Evolutionary conservation across 2,888 invertebrate species (phyloP).

Genomic region (Luperina testacea): DNA sequence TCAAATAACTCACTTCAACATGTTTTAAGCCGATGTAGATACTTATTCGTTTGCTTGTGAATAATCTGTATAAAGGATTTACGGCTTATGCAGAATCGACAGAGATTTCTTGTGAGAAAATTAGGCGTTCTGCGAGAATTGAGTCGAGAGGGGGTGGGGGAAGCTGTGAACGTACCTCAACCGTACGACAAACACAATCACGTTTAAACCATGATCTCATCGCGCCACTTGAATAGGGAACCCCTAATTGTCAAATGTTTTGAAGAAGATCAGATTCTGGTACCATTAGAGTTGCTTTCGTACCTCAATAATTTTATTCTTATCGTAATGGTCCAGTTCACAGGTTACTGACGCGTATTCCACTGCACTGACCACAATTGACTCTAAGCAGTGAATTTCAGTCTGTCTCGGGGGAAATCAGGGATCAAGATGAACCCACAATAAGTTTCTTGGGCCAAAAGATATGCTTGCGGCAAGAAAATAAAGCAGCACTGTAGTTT

Average conservation of each 20-base stretch:
- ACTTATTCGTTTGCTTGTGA: slow-evolving; percentile 62
- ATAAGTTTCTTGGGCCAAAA: slow-evolving; percentile 69
- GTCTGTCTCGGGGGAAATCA: slow-evolving; percentile 73
- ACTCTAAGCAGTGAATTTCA: slow-evolving; percentile 71
- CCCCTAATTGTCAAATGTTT: slow-evolving; percentile 65
- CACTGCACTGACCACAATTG: slow-evolving; percentile 73
- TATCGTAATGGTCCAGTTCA: slow-evolving; percentile 22
- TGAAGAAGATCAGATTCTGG: slow-evolving; percentile 41
- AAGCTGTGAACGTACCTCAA: slow-evolving; percentile 61
- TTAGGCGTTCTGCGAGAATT: slow-evolving; percentile 54
- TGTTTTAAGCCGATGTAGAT: slow-evolving; percentile 48
- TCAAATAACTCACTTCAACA: slow-evolving; percentile 28
- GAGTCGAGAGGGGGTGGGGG: slow-evolving; percentile 46
- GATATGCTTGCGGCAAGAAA: slow-evolving; percentile 66
- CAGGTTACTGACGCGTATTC: slow-evolving; percentile 51
- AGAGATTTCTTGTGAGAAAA: slow-evolving; percentile 67
- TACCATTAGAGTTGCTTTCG: slow-evolving; percentile 19
- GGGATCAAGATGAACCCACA: slow-evolving; percentile 69
- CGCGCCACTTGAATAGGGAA: slow-evolving; percentile 62
- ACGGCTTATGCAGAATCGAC: slow-evolving; percentile 71
- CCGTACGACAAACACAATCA: slow-evolving; percentile 75
- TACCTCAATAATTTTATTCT: slow-evolving; percentile 28
- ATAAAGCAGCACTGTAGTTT: slow-evolving; percentile 59
- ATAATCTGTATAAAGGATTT: slow-evolving; percentile 73
- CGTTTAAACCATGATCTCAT: slow-evolving; percentile 71